Base-by-base conservation (phyloP, 2,113 vertebrate species). In the Vulpes vulpes region DNA sequence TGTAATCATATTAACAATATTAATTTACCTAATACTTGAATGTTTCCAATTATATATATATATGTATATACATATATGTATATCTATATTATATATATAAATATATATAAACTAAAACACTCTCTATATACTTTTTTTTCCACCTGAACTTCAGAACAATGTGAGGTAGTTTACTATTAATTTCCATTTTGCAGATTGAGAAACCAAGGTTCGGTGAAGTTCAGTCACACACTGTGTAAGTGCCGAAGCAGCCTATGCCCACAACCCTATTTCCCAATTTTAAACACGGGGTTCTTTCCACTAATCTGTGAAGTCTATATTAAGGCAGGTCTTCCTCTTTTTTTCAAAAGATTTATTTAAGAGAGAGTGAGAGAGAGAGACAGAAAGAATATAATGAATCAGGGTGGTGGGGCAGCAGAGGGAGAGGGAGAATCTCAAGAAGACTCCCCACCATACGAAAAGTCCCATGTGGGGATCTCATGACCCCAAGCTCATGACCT, bases 161-260 rank as follows among this genome's bases (percentile, higher is more conserved):
- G 25, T 78, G 92, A 90, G 49, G 30, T 35, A 87, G 81, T 76
- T 7, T 93, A 64, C 91, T 85, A 83, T 25, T 32, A 30, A 91
- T 90, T 78, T 88, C 60, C 43, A 93, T 62, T 94, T 91, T 82
- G 80, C 55, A 95, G 76, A 89, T 59, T 79, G 88, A 92, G 73
- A 96, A 94, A 82, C 16, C 32, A 7, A 87, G 59, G 25, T 30
- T 92, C 11, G 60, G 6, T 16, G 25, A 80, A 16, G 11, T 84
- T 62, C 76, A 27, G 9, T 30, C 57, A 92, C 27, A 53, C 3
- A 64, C 15, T 62, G 22, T 20, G 64, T 6, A 92, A 86, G 49
- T 85, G 74, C 4, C 10, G 64, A 86, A 49, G 59, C 2, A 22
- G 51, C 8, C 53, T 86, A 11, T 65, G 35, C 27, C 81, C 20